Evolutionary conservation across 2,797 vertebrate genomes (phyloP), one percentile per base, ranked within the genome.

Genomic region (Halcyon leucocephala): DNA sequence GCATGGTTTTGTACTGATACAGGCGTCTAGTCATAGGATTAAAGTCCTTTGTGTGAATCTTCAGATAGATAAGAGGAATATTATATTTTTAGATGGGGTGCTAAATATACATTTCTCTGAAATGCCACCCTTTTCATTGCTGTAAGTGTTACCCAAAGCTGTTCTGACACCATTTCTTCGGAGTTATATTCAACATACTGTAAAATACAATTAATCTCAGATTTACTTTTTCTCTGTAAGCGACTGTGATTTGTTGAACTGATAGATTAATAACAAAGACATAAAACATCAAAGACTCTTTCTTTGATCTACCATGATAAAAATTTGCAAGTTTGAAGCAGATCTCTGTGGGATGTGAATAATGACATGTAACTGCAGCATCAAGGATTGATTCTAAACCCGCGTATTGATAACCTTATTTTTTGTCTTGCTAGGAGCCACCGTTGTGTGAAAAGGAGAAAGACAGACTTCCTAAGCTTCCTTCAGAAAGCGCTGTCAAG

Each of bases 401-500:
- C 41, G 12, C 4, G 0, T 51, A 18, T 71, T 65, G 44, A 72
- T 85, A 64, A 84, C 67, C n/a, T 49, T 62, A 6, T 78, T 72
- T 78, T 81, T 89, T 89, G 17, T 20, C 10, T 65, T 86, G 15
- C 78, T 97, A 99, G 97, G 98, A 98, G 78, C 65, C 90, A 2
- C 95, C 96, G 6, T 41, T 95, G 21, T 98, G 97, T 83, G 99
- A 99, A n/a, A 91, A 95, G 96, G 78, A 98, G 95, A 86, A 80
- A 58, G 93, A 96, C 20, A 58, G n/a, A 31, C 49, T 90, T 94
- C 71, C 90, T 82, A 51, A 21, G 3, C 95, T 95, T 46, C 89
- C 72, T 87, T 80, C 82, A 65, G 97, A 97, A 94, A 98, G 97
- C 29, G 81, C 98, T 41, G 98, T 99, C 82, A 98, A 98, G 96